Evolutionary conservation across 2,797 vertebrate species (phyloP), one percentile per base, ranked within the genome.

Genomic region (Apogon hyalosoma): DNA sequence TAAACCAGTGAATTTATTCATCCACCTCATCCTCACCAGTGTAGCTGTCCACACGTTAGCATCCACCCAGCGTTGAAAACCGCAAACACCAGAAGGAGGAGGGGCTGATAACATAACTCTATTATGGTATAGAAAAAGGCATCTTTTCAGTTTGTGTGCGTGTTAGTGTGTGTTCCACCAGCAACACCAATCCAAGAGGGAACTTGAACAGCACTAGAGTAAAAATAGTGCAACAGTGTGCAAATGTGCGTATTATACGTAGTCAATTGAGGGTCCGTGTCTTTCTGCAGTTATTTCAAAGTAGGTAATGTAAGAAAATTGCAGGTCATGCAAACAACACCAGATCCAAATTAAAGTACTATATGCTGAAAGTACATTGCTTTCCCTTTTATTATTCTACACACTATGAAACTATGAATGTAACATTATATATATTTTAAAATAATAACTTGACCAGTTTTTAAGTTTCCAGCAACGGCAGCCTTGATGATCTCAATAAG

Each of bases 1-100:
- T 94, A 93, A 94, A 92, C 92, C 87, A 74, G 85, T 82, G 90
- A 81, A 92, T 87, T 85, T 85, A 88, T 88, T 88, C 87, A 91
- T 90, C 90, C 81, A 85, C 90, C 78, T 89, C 90, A 87, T 92
- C 91, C 91, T 88, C 88, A 75, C 82, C 56, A 62, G 69, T 60
- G 70, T 82, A 89, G 85, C 88, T 48, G 61, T 82, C 84, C 80
- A 88, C 83, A 87, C 85, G 91, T 90, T 87, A 83, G 80, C 53
- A 84, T 92, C 85, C 88, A 88, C 84, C 89, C 63, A 62, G 54
- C 60, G 2, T 36, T 85, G 76, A 60, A 88, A 88, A 83, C 42
- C 61, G 48, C 42, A 48, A 65, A 79, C 64, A 71, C 3, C 38
- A 57, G 49, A 36, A 52, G 50, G 49, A 57, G 60, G 54, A 61